Evolutionary conservation across 2,797 vertebrate species (phyloP), one percentile per base, ranked within the genome.

Genomic region (Hyperoplus immaculatus): DNA sequence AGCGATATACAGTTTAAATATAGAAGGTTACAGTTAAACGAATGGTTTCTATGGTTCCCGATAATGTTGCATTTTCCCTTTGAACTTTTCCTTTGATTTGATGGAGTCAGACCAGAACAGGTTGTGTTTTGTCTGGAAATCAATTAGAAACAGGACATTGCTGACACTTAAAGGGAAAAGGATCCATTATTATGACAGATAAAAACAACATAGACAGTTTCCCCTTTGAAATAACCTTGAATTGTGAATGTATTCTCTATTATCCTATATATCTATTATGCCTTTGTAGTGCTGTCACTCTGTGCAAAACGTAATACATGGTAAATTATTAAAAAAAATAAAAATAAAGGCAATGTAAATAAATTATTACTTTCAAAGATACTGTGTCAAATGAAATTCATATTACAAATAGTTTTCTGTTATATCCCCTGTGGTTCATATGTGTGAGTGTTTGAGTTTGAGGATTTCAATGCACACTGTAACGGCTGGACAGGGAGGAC

Each of bases 301-400:
- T 5, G 1, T 18, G 58, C 47, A 59, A 49, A 68, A 74, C 0
- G 21, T 62, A 74, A 77, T 68, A 18, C 62, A 80, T 76, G 60
- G 45, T 78, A 83, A 79, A 70, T 72, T 75, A 87, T 83, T 78
- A 43, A 60, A 66, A 66, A 55, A 69, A 72, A 45, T 43, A 57
- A 66, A 51, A 68, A 72, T 6, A 41, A 55, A 65, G 43, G 47
- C 12, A 56, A 56, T 72, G 51, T 54, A 46, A 15, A 69, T 59
- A 61, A 69, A 62, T 53, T 16, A 68, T 65, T 71, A 66, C 16
- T 63, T 78, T 38, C 4, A 62, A 77, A 69, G 72, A 83, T 55
- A 63, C 18, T 10, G 18, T 72, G 68, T 72, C 62, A 67, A 63
- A 76, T 82, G 59, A 64, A 36, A 69, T 78, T 55, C 29, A 12